phyloP scores from a whole-genome alignment of 2,888 invertebrate species.

The Dynastes maya region DNA sequence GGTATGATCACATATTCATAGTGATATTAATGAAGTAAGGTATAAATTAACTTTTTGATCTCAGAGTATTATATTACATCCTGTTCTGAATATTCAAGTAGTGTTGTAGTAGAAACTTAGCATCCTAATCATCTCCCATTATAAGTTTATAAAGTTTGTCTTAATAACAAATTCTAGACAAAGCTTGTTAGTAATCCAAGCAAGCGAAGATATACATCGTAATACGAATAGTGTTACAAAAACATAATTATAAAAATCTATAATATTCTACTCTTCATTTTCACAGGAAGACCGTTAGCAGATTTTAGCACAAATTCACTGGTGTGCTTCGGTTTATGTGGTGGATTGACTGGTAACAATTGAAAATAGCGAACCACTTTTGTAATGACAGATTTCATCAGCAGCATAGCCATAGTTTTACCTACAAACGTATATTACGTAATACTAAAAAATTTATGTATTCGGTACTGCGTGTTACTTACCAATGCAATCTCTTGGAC shows the following conservation, averaged over 20 bases:
- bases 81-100: too few species aligned
- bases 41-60: too few species aligned
- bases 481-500: constrained; percentile 43
- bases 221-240: neutral
- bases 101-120: too few species aligned
- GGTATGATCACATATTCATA: too few species aligned
- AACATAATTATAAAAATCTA: neutral
- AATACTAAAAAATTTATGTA: neutral
- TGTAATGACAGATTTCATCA: constrained; percentile 41
- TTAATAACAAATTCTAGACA: too few species aligned
- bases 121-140: too few species aligned
- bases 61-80: too few species aligned
- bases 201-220: constrained; percentile 46
- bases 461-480: neutral
- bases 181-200: neutral
- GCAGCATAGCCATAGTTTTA: constrained; percentile 46
- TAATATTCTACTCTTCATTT: constrained; percentile 23
- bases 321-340: constrained; percentile 31
- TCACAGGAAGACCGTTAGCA: constrained; percentile 47
- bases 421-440: constrained; percentile 20
- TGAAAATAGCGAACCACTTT: constrained; percentile 48
- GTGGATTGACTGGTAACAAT: constrained; percentile 11
- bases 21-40: too few species aligned
- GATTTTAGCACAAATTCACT: constrained; percentile 47
- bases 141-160: too few species aligned